phyloP scores from a whole-genome alignment of 2,113 vertebrate genomes.

The Regulus satrapa region DNA sequence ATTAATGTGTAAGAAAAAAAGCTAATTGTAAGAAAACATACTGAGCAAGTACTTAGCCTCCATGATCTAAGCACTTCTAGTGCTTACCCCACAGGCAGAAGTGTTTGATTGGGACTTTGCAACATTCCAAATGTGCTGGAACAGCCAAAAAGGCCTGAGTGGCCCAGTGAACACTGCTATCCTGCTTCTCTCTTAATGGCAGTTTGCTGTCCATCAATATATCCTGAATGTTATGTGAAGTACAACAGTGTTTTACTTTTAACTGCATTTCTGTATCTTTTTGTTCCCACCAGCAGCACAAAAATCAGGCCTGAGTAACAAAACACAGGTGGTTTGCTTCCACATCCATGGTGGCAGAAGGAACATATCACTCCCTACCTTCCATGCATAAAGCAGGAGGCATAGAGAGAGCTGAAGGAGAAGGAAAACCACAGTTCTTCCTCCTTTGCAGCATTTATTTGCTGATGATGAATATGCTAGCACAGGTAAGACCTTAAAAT shows the following conservation, averaged over 20 bases:
- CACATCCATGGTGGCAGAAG: neutral
- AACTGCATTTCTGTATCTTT: neutral
- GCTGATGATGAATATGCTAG: neutral
- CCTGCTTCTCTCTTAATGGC: neutral
- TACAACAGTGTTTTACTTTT: neutral
- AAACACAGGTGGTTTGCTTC: neutral
- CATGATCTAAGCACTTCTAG: neutral
- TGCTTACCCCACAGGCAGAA: neutral
- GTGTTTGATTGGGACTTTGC: neutral
- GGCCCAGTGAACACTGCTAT: neutral
- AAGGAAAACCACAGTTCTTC: neutral
- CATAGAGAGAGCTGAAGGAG: neutral
- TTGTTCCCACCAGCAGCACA: neutral
- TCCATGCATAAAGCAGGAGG: neutral
- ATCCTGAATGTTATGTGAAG: neutral
- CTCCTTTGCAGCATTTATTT: neutral
- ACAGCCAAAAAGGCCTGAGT: neutral
- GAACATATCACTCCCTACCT: neutral
- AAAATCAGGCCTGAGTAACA: neutral
- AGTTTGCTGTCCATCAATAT: slow-evolving; percentile 1
- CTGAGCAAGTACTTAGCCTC: neutral
- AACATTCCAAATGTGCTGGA: neutral
- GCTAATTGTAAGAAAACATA: neutral
- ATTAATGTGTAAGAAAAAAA: neutral
- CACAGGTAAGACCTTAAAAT: neutral